Base-by-base conservation (phyloP, 2,797 vertebrate species). In the Netta rufina region DNA sequence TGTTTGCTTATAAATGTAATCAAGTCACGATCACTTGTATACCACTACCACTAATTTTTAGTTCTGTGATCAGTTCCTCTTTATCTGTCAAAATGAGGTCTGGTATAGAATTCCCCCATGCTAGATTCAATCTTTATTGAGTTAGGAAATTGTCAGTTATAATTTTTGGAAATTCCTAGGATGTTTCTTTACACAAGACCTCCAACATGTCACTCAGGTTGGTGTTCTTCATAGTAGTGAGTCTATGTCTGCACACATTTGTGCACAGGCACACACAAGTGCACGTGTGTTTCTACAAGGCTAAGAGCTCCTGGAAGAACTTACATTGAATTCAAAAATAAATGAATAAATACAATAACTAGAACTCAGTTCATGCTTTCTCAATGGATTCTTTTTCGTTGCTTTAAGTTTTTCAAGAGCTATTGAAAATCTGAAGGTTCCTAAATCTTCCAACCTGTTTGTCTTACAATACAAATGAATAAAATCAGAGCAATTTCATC, bases 1-100 rank as follows among this genome's bases (percentile, higher is more conserved):
- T 85, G 38, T 77, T 92, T 91, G 75, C 65, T 65, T 90, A 51
- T 56, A 77, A 80, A 72, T n/a, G n/a, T 72, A 94, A 91, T 94
- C 93, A 91, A 92, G 65, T 92, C 75, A 80, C 54, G 51, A 85
- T 92, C 74, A 61, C 61, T 87, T 61, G 64, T 77, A 72, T 69
- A 56, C 75, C 75, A 93, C 84, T 78, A 78, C 84, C 38, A 25
- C 81, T 92, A 20, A 74, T 77, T 91, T 92, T 87, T 70, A 80
- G 61, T 80, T 93, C 64, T 73, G 49, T 80, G 84, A 87, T 83
- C 67, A n/a, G 45, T 39, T 87, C 51, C 83, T 92, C 82, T 92
- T 90, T 95, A 72, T 80, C 89, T 85, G 49, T 83, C 53, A 67
- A 54, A 87, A 94, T 54, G 69, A 92, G 43, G 65, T 74, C 72